phyloP scores from a whole-genome alignment of 2,888 invertebrate genomes.

The Nymphalis urticae region DNA sequence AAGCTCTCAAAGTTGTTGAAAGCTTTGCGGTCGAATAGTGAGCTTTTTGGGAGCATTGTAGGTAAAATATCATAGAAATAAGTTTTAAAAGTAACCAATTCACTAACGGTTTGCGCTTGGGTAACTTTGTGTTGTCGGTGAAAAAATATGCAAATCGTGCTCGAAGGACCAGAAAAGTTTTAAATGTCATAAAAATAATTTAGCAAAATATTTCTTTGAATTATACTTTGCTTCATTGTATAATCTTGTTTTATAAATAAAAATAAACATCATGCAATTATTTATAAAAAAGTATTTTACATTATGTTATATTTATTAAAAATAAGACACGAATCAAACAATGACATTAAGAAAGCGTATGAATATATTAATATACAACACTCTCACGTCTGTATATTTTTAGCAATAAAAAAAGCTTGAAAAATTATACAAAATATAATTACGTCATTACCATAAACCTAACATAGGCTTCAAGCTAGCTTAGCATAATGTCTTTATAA shows the following conservation, averaged over 20 bases:
- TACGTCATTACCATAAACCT: constrained; percentile 8
- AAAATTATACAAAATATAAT: constrained; percentile 4
- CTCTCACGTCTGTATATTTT: too few species aligned
- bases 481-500: constrained; percentile 5
- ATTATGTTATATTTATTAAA: too few species aligned
- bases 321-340: too few species aligned
- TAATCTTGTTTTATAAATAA: too few species aligned
- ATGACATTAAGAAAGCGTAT: too few species aligned
- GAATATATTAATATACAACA: too few species aligned
- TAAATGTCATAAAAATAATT: neutral
- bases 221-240: neutral
- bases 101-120: neutral
- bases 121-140: neutral
- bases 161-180: constrained; percentile 2
- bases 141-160: constrained; percentile 8
- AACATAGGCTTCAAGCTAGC: constrained; percentile 1
- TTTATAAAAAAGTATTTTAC: too few species aligned
- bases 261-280: too few species aligned
- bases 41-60: constrained; percentile 25
- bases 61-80: constrained; percentile 15
- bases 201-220: neutral
- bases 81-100: constrained; percentile 14
- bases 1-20: constrained; percentile 28
- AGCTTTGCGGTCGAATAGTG: constrained; percentile 30
- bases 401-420: neutral